These are phyloP conservation scores for Pollenia angustigena DNA, from an alignment of 2,888 invertebrate species.

Conservation along the genomic window DNA sequence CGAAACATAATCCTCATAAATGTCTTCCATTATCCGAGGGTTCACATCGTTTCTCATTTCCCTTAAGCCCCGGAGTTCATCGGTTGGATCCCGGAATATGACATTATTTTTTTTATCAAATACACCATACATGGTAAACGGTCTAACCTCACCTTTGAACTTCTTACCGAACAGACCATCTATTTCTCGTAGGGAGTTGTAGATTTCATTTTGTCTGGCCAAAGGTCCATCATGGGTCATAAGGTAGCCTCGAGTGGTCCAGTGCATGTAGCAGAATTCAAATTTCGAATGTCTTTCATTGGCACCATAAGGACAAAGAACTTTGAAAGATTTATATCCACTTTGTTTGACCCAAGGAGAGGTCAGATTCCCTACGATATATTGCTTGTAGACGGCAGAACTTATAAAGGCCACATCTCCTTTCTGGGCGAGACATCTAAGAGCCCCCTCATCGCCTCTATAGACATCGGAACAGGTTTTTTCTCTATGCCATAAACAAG, in stretches of 20 bases:
- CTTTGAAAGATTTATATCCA: conserved; percentile 84
- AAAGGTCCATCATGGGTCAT: conserved; percentile 86
- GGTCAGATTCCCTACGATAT: conserved; percentile 86
- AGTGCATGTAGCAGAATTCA: conserved; percentile 87
- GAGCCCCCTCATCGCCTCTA: conserved; percentile 87
- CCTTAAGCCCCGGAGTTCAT: conserved; percentile 78
- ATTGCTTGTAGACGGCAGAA: conserved; percentile 86
- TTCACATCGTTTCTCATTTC: conserved; percentile 80
- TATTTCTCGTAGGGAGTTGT: conserved; percentile 88
- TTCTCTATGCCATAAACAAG: conserved; percentile 86
- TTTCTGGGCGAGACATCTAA: conserved; percentile 88
- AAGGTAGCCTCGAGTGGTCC: conserved; percentile 89
- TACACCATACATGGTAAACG: conserved; percentile 89
- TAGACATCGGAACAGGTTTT: conserved; percentile 83
- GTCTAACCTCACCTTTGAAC: conserved; percentile 85
- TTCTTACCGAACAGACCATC: conserved; percentile 89
- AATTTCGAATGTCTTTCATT: conserved; percentile 80
- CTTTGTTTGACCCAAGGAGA: conserved; percentile 83
- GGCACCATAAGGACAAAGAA: conserved; percentile 86
- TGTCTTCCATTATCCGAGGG: conserved; percentile 81
- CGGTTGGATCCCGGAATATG: conserved; percentile 86
- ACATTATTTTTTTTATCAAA: conserved; percentile 88
- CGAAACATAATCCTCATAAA: conserved; percentile 79
- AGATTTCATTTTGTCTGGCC: conserved; percentile 88
- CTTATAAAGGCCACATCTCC: conserved; percentile 92